phyloP scores from a whole-genome alignment of 2,797 vertebrate genomes.

The Miichthys miiuy region DNA sequence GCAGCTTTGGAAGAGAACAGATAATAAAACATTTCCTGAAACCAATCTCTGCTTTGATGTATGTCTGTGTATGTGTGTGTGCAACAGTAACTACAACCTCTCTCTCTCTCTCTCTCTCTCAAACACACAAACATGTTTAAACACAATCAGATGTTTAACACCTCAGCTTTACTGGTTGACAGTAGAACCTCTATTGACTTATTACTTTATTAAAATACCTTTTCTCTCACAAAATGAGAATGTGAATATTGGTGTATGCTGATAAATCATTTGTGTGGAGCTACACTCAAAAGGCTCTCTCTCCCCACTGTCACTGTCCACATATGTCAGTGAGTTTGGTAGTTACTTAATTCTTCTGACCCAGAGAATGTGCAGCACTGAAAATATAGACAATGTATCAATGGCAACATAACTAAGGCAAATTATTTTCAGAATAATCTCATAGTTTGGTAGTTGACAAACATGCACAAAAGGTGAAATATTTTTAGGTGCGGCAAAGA shows the following conservation, averaged over 20 bases:
- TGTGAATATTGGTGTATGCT: neutral
- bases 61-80: constrained; percentile 37
- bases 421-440: neutral
- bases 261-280: constrained; percentile 1
- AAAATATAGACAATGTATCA: neutral
- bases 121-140: constrained; percentile 29
- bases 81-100: constrained; percentile 28
- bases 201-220: neutral
- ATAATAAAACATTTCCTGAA: constrained; percentile 83
- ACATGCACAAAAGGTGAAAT: neutral
- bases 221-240: neutral
- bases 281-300: constrained; percentile 9
- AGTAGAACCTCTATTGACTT: neutral
- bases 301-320: neutral
- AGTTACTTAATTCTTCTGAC: neutral
- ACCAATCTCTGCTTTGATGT: constrained; percentile 82
- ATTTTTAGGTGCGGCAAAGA: neutral
- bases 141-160: constrained; percentile 29
- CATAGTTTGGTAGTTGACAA: neutral
- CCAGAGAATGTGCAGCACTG: neutral
- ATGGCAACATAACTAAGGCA: neutral
- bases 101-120: constrained; percentile 8
- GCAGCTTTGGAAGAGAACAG: constrained; percentile 77
- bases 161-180: neutral
- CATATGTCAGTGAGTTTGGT: neutral